phyloP scores from a whole-genome alignment of 2,888 invertebrate species.

The Notocelia uddmanniana region DNA sequence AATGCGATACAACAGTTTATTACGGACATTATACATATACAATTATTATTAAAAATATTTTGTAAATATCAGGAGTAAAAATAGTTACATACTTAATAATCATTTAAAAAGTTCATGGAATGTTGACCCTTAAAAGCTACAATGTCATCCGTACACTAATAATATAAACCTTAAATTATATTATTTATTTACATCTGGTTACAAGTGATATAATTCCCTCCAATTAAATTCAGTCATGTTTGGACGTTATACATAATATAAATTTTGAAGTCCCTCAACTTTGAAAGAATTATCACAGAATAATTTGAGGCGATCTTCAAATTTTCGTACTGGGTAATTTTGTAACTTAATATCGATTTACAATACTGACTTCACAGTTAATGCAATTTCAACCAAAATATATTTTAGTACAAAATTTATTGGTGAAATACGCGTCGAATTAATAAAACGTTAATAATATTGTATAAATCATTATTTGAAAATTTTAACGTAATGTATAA shows the following conservation, averaged over 20 bases:
- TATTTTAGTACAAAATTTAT: slow-evolving; percentile 61
- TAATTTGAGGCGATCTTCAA: slow-evolving; percentile 81
- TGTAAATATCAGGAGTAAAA: slow-evolving; percentile 60
- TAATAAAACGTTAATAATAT: slow-evolving; percentile 33
- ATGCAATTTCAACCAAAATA: slow-evolving; percentile 52
- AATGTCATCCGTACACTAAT: slow-evolving; percentile 69
- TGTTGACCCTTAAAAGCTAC: slow-evolving; percentile 69
- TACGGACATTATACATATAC: slow-evolving; percentile 71
- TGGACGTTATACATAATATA: slow-evolving; percentile 49
- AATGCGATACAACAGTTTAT: slow-evolving; percentile 80
- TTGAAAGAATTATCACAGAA: slow-evolving; percentile 85
- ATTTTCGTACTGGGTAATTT: slow-evolving; percentile 51
- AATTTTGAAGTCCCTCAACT: slow-evolving; percentile 81
- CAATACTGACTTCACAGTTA: slow-evolving; percentile 45
- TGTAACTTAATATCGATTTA: slow-evolving; percentile 38
- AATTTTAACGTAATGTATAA: slow-evolving; percentile 54
- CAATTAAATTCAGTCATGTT: slow-evolving; percentile 54
- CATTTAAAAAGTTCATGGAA: slow-evolving; percentile 70
- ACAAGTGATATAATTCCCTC: slow-evolving; percentile 52
- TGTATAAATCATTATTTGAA: slow-evolving; percentile 38
- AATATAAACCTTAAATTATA: slow-evolving; percentile 48
- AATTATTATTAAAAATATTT: slow-evolving; percentile 59
- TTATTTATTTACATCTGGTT: slow-evolving; percentile 57
- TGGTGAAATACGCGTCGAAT: slow-evolving; percentile 52
- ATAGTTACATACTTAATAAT: slow-evolving; percentile 57